Conservation (phyloP, 2,113 vertebrate genomes). For the Atractosteus spatula region DNA sequence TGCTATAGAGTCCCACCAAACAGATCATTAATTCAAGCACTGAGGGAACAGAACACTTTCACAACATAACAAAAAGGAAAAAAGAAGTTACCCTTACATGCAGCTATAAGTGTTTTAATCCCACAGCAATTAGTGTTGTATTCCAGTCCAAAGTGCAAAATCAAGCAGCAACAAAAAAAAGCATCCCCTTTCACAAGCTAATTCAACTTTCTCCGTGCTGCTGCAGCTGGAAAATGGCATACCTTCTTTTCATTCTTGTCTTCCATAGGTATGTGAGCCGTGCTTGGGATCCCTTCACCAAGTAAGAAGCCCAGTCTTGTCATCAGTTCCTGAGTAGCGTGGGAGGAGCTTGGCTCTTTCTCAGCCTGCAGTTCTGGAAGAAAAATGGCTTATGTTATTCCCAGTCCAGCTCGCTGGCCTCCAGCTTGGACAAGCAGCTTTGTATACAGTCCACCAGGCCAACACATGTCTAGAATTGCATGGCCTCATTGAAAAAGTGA, state of each 20-base stretch:
- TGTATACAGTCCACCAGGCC: background rate
- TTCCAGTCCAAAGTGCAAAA: constrained; percentile 34
- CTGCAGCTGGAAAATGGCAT: constrained; percentile 54
- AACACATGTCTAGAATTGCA: background rate
- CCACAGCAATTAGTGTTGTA: constrained; percentile 33
- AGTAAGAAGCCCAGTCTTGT: constrained; percentile 95
- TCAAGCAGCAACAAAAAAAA: constrained; percentile 3
- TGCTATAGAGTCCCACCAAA: constrained; percentile 15
- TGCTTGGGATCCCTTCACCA: constrained; percentile 93
- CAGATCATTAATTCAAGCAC: too few species aligned
- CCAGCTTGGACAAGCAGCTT: background rate
- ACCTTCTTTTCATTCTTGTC: constrained; percentile 94
- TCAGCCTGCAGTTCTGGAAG: constrained; percentile 78
- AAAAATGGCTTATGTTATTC: constrained; percentile 46
- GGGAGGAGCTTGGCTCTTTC: constrained; percentile 85
- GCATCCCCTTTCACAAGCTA: background rate
- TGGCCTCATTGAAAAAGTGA: background rate
- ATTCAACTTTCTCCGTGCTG: constrained; percentile 34
- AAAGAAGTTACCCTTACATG: constrained; percentile 47
- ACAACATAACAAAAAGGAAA: constrained; percentile 26
- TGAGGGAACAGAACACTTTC: constrained; percentile 16
- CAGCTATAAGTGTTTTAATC: constrained; percentile 19
- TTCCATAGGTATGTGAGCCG: constrained; percentile 87
- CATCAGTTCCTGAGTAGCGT: constrained; percentile 97
- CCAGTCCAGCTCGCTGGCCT: background rate